Base-by-base conservation (phyloP, 2,113 vertebrate genomes). In the Oenanthe melanoleuca region DNA sequence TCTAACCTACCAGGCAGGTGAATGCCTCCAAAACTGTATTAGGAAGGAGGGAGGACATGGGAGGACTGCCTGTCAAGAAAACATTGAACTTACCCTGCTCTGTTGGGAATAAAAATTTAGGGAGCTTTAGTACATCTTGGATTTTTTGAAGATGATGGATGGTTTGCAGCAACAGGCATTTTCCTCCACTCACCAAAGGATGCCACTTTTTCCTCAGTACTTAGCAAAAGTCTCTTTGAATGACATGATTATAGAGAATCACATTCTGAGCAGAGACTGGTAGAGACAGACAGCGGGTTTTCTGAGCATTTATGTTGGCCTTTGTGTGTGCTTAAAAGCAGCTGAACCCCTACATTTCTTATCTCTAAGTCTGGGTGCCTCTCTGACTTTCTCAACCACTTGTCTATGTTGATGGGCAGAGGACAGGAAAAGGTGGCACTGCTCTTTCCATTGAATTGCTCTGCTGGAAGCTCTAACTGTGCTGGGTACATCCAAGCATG, bases 211-310 rank as follows among this genome's bases (percentile, higher is more conserved):
- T 66, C 74, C 87, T 88, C 33, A n/a, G 74, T 95, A 44, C 89
- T 95, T 95, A 91, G 79, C 80, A 88, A 66, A 96, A 94, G 85
- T 90, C 92, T 67, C 64, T 93, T 93, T 93, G 93, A 97, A 94
- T 94, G 91, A 92, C 93, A 49, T 83, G 92, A 88, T 85, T 93
- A 60, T 2, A 95, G 87, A 92, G 74, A 89, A 89, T 78, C 67
- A 5, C 50, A 6, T 73, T 82, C 60, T 89, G 89, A 94, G 91
- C 70, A 72, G 74, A 69, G 57, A 13, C 67, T 8, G n/a, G n/a
- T 65, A 42, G 60, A 89, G 73, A 75, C 63, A 90, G 75, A 56
- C 56, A 89, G 56, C 55, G 71, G 22, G 24, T 21, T 93, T 80
- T 73, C 81, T 93, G 79, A 70, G 44, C 71, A 11, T 70, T 85